Evolutionary conservation across 2,797 vertebrate species (phyloP).

Genomic region (Lithobates sylvaticus): DNA sequence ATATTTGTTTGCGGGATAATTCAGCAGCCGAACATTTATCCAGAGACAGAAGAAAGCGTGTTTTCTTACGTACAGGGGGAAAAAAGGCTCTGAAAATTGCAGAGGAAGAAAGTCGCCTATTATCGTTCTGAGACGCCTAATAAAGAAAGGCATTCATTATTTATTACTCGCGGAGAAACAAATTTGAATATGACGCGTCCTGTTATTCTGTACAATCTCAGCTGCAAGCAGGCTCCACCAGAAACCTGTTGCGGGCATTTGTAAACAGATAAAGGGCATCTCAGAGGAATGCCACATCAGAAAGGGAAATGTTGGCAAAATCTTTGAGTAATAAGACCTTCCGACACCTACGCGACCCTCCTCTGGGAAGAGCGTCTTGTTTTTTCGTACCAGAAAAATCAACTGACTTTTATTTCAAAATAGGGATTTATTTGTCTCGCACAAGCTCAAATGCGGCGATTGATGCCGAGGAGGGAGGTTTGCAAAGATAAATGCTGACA

Average conservation of each 20-base stretch:
- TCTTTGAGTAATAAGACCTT: slow-evolving; percentile 26
- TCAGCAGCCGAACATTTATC: slow-evolving; percentile 2
- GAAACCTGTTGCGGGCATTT: slow-evolving; percentile 30
- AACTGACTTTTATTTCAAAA: slow-evolving; percentile 2
- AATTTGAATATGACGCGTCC: slow-evolving; percentile 17
- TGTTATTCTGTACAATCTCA: slow-evolving; percentile 22
- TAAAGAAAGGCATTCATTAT: slow-evolving; percentile 43
- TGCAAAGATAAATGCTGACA: background rate
- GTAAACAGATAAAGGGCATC: slow-evolving; percentile 43
- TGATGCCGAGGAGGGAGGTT: background rate
- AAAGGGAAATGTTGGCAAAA: slow-evolving; percentile 26
- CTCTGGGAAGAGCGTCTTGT: slow-evolving; percentile 6
- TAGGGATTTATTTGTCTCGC: background rate
- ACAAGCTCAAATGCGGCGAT: background rate
- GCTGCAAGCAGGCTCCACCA: slow-evolving; percentile 28
- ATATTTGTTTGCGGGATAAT: slow-evolving; percentile 30
- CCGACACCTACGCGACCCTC: slow-evolving; percentile 22
- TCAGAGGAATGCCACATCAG: slow-evolving; percentile 25
- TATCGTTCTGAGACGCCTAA: slow-evolving; percentile 36
- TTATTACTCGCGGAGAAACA: slow-evolving; percentile 32
- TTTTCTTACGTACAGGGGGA: slow-evolving; percentile 5
- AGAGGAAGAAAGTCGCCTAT: slow-evolving; percentile 39
- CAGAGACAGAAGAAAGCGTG: background rate
- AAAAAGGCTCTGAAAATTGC: slow-evolving; percentile 10
- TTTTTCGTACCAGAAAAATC: slow-evolving; percentile 9